Percentiles rank a stretch among this genome's conserved stretches.
phyloP scores from a whole-genome alignment of 2,888 invertebrate genomes.

The Hydraecia micacea region DNA sequence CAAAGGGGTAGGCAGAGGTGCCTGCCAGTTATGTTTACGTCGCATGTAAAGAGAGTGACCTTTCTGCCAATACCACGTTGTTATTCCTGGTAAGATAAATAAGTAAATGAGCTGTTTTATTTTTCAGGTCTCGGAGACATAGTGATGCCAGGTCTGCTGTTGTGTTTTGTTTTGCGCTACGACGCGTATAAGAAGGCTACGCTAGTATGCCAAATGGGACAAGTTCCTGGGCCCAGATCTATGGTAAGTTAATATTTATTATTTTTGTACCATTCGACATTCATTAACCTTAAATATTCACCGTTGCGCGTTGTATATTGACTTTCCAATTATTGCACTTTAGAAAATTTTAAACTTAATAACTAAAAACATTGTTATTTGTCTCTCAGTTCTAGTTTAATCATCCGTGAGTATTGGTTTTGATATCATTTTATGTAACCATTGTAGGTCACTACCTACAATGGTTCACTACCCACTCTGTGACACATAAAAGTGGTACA shows the following conservation, averaged over 20 bases:
- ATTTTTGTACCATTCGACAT: background rate
- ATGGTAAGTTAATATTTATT: conserved; percentile 76
- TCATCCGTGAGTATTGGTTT: conserved; percentile 30
- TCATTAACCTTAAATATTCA: background rate
- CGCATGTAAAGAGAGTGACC: background rate
- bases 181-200: conserved; percentile 99
- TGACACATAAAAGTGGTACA: background rate
- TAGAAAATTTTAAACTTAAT: background rate
- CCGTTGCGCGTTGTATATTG: too few relatives aligned
- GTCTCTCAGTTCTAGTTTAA: conserved; percentile 14
- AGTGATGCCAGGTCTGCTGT: conserved; percentile 98
- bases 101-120: background rate
- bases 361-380: background rate
- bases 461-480: background rate
- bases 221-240: conserved; percentile 90
- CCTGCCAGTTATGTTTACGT: background rate
- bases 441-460: too few relatives aligned
- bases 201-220: conserved; percentile 92
- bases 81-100: background rate
- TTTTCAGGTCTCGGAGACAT: conserved; percentile 93
- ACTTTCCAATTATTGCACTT: background rate
- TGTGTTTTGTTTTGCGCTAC: conserved; percentile 99
- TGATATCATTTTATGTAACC: background rate
- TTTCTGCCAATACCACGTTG: background rate
- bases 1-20: too few relatives aligned